Percentiles rank a stretch among this genome's conserved stretches.
These are phyloP conservation scores for Crypturellus tataupa DNA, from an alignment of 2,797 vertebrate species.

Conservation along the genomic window DNA sequence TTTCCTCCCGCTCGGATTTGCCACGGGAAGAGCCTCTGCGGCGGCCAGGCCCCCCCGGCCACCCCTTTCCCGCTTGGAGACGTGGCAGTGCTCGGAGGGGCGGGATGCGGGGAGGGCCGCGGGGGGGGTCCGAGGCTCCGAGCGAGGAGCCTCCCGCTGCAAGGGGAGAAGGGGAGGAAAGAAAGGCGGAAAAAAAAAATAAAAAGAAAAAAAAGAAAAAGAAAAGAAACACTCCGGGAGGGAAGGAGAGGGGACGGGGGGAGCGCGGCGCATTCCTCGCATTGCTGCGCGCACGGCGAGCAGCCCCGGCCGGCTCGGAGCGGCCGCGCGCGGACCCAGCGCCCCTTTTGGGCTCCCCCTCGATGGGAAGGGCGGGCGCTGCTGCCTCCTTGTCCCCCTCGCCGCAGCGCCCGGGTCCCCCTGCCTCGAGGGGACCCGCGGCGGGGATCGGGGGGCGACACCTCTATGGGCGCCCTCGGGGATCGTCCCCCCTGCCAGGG, in stretches of 20 bases:
- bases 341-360: too few species aligned
- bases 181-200: constrained; percentile 11
- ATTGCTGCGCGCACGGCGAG: constrained; percentile 55
- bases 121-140: neutral
- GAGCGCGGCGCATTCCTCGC: constrained; percentile 70
- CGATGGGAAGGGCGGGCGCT: too few species aligned
- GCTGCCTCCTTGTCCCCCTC: too few species aligned
- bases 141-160: constrained; percentile 26
- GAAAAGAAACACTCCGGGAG: constrained; percentile 59
- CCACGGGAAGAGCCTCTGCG: constrained; percentile 53
- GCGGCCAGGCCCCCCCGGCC: constrained; percentile 56
- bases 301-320: neutral
- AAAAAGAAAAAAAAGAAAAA: neutral
- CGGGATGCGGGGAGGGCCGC: constrained; percentile 4
- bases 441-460: too few species aligned
- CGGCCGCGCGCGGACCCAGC: too few species aligned
- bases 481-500: too few species aligned
- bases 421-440: too few species aligned
- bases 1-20: constrained; percentile 41
- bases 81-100: constrained; percentile 87
- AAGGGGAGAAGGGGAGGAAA: neutral
- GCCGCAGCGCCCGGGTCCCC: too few species aligned
- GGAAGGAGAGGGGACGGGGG: constrained; percentile 29
- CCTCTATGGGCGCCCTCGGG: too few species aligned
- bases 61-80: constrained; percentile 83